Evolutionary conservation across 2,797 vertebrate genomes (phyloP).

Genomic region (Tenualosa thibaudeaui): DNA sequence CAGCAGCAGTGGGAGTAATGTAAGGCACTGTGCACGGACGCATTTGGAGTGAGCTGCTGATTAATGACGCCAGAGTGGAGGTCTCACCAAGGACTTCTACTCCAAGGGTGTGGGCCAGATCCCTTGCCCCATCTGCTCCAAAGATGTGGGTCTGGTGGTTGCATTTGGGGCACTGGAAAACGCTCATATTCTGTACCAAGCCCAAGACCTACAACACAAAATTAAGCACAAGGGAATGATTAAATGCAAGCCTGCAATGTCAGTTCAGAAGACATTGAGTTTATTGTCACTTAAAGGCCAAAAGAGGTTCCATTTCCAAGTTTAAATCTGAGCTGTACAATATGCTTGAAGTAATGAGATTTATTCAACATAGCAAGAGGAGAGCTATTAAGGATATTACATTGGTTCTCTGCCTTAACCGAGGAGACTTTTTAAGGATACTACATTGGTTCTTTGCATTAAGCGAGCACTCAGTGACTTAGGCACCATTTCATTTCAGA

Average conservation of each 20-base stretch:
- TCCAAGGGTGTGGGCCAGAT: conserved; percentile 80
- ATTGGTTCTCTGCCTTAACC: background rate
- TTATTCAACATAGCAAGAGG: background rate
- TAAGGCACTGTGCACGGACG: background rate
- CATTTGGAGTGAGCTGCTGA: background rate
- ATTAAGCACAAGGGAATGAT: background rate
- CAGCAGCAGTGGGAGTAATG: background rate
- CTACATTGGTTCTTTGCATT: background rate
- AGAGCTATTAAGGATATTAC: background rate
- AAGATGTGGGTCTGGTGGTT: conserved; percentile 92
- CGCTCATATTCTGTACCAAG: conserved; percentile 97
- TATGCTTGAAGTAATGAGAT: background rate
- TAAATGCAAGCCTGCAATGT: background rate
- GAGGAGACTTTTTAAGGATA: background rate
- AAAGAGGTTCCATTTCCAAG: background rate
- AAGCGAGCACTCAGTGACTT: background rate
- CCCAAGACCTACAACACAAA: conserved; percentile 83
- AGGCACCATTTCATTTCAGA: background rate
- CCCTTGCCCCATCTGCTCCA: conserved; percentile 84
- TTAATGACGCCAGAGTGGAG: background rate
- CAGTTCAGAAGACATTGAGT: background rate
- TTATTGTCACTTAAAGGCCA: background rate
- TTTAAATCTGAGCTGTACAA: background rate
- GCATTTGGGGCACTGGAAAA: conserved; percentile 95
- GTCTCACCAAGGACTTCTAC: conserved; percentile 82